Conservation (phyloP, 2,888 invertebrate genomes). For the Cataglyphis cursor region DNA sequence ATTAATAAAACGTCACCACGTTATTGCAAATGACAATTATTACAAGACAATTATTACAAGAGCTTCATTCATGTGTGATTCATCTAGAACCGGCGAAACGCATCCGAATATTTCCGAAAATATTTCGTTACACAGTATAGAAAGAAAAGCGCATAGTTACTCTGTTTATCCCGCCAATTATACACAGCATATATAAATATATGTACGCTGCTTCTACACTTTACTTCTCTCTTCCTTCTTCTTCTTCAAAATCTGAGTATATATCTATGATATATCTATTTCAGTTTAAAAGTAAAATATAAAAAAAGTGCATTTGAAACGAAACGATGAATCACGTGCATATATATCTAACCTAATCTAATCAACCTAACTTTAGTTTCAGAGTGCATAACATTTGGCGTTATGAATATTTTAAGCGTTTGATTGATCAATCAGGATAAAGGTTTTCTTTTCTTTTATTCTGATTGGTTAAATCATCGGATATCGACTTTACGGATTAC, state of each 20-base stretch:
- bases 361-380: too few relatives aligned
- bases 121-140: not conserved
- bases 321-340: not conserved
- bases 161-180: not conserved
- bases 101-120: not conserved
- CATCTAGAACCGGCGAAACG: not conserved
- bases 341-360: not conserved
- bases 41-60: too few relatives aligned
- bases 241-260: not conserved
- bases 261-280: not conserved
- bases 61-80: not conserved
- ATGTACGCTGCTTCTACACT: not conserved
- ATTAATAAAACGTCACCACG: not conserved
- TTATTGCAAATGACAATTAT: not conserved
- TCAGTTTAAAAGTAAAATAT: not conserved
- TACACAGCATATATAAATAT: not conserved
- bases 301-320: not conserved
- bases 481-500: not conserved
- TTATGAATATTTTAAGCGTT: not conserved
- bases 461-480: not conserved
- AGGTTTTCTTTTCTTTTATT: too few relatives aligned
- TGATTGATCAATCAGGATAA: not conserved
- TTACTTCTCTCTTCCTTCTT: not conserved
- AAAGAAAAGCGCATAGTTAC: not conserved
- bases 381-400: not conserved